phyloP scores from a whole-genome alignment of 2,113 vertebrate species.

The Dipodomys spectabilis region DNA sequence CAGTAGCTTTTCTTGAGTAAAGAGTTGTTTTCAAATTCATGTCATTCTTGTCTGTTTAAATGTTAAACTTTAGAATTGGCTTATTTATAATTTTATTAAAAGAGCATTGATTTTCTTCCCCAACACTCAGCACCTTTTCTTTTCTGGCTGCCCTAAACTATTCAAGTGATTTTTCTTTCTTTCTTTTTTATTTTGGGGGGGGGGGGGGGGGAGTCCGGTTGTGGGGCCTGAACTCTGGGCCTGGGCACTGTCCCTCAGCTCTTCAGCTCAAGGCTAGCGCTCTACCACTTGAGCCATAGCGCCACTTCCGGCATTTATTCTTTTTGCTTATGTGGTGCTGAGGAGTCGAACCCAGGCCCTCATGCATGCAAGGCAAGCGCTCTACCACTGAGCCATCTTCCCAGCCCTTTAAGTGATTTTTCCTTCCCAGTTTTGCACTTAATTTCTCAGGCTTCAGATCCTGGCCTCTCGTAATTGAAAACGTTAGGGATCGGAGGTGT shows the following conservation, averaged over 20 bases:
- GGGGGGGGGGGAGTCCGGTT: too few species aligned
- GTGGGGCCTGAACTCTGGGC: too few species aligned
- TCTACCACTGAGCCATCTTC: too few species aligned
- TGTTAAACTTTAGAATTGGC: background rate
- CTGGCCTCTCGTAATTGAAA: conserved; percentile 18
- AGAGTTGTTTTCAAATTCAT: conserved; percentile 25
- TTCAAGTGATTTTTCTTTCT: background rate
- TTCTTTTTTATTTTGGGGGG: too few species aligned
- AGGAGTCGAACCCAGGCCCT: too few species aligned
- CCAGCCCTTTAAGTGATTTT: background rate
- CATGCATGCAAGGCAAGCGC: too few species aligned
- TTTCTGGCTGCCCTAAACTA: background rate
- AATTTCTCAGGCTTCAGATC: background rate
- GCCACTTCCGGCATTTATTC: too few species aligned
- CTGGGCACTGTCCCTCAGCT: too few species aligned
- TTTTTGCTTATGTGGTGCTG: too few species aligned
- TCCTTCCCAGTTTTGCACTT: background rate
- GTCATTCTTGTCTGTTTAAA: background rate
- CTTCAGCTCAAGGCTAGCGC: too few species aligned
- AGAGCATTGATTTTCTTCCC: background rate
- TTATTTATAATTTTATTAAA: background rate
- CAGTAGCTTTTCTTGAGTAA: conserved; percentile 22
- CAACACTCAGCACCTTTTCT: background rate
- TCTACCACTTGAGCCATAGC: too few species aligned
- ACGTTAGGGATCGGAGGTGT: background rate